Evolutionary conservation across 64 coral and sea anemone species (phyloP).

Genomic region (Montipora sp.): DNA sequence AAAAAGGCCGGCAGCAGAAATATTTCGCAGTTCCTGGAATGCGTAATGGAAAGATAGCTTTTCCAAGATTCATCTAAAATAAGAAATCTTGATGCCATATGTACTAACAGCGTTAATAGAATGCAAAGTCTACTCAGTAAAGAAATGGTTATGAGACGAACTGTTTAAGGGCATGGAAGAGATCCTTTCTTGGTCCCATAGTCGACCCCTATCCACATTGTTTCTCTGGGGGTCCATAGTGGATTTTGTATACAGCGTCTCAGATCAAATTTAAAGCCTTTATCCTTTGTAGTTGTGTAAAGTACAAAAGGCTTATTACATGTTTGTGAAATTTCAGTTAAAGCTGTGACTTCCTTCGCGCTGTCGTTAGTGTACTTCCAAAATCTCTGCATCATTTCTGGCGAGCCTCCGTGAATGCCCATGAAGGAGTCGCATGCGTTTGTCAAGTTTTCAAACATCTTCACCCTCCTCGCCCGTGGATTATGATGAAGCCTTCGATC

Average conservation of each 20-base stretch:
- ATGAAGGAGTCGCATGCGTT: conserved; percentile 34
- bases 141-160: too few relatives aligned
- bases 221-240: conserved; percentile 20
- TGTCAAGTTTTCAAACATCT: background rate
- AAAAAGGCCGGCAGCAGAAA: too few relatives aligned
- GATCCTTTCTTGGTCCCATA: background rate
- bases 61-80: too few relatives aligned
- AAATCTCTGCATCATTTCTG: conserved; percentile 25
- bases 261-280: conserved; percentile 40
- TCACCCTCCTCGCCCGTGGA: background rate
- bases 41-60: too few relatives aligned
- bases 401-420: conserved; percentile 48
- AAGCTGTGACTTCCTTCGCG: background rate
- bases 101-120: too few relatives aligned
- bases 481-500: conserved; percentile 7
- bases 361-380: conserved; percentile 3
- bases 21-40: too few relatives aligned
- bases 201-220: background rate
- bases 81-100: too few relatives aligned
- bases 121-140: too few relatives aligned
- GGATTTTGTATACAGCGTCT: conserved; percentile 55
- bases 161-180: background rate
- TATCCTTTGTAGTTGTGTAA: conserved; percentile 6
- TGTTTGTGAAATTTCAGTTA: background rate
- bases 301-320: conserved; percentile 21